Evolutionary conservation across 2,797 vertebrate species (phyloP), one percentile per base, ranked within the genome.

Genomic region (Prionace glauca): DNA sequence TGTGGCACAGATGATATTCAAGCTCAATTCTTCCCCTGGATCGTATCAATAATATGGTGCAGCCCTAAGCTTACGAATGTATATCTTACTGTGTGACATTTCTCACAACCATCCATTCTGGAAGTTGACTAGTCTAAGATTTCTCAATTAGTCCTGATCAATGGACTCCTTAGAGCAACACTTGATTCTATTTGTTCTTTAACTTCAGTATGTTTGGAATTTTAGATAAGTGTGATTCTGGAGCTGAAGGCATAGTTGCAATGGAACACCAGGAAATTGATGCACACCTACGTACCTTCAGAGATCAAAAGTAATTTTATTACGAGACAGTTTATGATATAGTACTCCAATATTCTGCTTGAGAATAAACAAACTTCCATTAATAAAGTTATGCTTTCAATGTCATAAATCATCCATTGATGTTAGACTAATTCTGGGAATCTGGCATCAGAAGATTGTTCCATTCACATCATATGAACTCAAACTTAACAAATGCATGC

Each of bases 401-500:
- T 41, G n/a, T 92, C n/a, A 92, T 92, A 92, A 92, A 92, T 92
- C 90, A 92, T 67, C 90, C 62, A 92, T 41, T 92, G 62, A 65
- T 9, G 16, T 92, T n/a, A 67, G 62, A 67, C 62, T 9, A 92
- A 4, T 92, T 92, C n/a, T 92, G 90, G 62, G 24, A 41, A 67
- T 69, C 2, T 67, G 90, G 9, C 36, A 16, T 90, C 36, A n/a
- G 67, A 69, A 20, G 20, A 67, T 67, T 36, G 62, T 92, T 9
- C 32, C 8, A 41, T 69, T 92, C 65, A 69, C 60, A 90, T 65
- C 29, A 8, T 65, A 32, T 65, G 29, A 60, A 32, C 32, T 65
- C 56, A 62, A 65, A 90, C 24, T 88, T 29, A 16, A 60, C 12
- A 32, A 90, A 90, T n/a, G 50, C 14, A n/a, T 12, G 60, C 87